Evolutionary conservation across 1,140 invertebrate species (phyloP).

Genomic region (Calliopsis andreniformis): DNA sequence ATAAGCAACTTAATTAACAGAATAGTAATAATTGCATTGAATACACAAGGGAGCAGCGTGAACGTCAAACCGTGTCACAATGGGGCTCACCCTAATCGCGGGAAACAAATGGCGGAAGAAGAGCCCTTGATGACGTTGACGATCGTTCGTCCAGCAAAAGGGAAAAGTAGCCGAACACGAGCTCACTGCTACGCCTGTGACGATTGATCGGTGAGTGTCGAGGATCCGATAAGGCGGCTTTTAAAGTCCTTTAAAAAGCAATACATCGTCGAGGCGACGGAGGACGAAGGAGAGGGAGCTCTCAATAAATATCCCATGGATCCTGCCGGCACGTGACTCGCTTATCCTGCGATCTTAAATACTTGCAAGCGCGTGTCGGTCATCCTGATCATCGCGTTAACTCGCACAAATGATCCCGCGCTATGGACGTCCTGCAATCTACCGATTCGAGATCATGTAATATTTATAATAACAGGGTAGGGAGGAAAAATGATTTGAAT

Average conservation of each 20-base stretch:
- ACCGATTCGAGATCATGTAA: not conserved
- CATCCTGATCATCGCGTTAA: slow-evolving; percentile 72
- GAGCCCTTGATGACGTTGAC: slow-evolving; percentile 7
- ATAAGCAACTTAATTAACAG: too few species aligned
- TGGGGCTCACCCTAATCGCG: not conserved
- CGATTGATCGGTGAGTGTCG: slow-evolving; percentile 51
- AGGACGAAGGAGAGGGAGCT: slow-evolving; percentile 51
- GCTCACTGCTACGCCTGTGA: slow-evolving; percentile 25
- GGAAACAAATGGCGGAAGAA: not conserved
- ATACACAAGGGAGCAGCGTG: not conserved
- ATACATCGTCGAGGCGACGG: slow-evolving; percentile 68
- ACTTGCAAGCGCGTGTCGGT: slow-evolving; percentile 75
- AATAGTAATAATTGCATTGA: not conserved
- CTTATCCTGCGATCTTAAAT: slow-evolving; percentile 79
- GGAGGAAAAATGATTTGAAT: too few species aligned
- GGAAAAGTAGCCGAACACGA: slow-evolving; percentile 44
- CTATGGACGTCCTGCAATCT: not conserved
- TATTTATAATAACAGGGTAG: not conserved
- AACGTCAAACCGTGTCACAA: not conserved
- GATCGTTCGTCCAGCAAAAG: slow-evolving; percentile 13
- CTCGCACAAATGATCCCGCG: slow-evolving; percentile 70
- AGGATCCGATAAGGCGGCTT: slow-evolving; percentile 73
- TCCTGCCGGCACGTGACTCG: slow-evolving; percentile 74
- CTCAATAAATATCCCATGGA: slow-evolving; percentile 64
- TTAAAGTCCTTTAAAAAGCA: slow-evolving; percentile 78